A percentile compares a stretch with the other conserved stretches of the same genome.
phyloP scores from a whole-genome alignment of 2,888 invertebrate genomes.

The Hydriomena furcata region DNA sequence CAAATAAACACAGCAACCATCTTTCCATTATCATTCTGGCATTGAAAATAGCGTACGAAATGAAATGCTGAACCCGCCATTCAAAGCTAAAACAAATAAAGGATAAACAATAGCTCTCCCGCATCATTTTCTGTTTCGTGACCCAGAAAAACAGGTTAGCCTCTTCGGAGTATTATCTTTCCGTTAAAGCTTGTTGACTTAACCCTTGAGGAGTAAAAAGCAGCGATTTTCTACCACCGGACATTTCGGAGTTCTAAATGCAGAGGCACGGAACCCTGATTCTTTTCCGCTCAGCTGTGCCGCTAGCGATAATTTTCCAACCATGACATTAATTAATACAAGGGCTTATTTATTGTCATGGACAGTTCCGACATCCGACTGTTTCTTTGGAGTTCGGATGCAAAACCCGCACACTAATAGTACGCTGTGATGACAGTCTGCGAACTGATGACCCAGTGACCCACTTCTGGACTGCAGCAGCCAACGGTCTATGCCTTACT shows the following conservation, averaged over 20 bases:
- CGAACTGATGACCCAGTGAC: conserved; percentile 75
- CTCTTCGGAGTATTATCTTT: conserved; percentile 65
- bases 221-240: conserved; percentile 45
- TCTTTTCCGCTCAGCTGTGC: conserved; percentile 62
- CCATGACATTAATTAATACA: conserved; percentile 55
- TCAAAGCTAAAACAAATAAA: conserved; percentile 59
- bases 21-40: conserved; percentile 26
- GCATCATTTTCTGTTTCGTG: conserved; percentile 65
- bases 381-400: conserved; percentile 51
- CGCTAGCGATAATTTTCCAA: conserved; percentile 51
- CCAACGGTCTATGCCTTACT: conserved; percentile 60
- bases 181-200: conserved; percentile 72
- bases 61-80: conserved; percentile 48
- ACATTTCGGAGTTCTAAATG: conserved; percentile 60
- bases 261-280: conserved; percentile 56
- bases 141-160: conserved; percentile 60
- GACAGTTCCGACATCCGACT: no score
- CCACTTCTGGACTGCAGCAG: conserved; percentile 76
- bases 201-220: conserved; percentile 57
- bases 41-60: conserved; percentile 41
- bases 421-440: conserved; percentile 75
- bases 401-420: conserved; percentile 71
- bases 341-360: background rate
- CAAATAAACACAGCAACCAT: no score
- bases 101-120: conserved; percentile 58